These are phyloP conservation scores for Adelphocoris suturalis DNA, from an alignment of 2,888 invertebrate genomes.

Conservation along the genomic window DNA sequence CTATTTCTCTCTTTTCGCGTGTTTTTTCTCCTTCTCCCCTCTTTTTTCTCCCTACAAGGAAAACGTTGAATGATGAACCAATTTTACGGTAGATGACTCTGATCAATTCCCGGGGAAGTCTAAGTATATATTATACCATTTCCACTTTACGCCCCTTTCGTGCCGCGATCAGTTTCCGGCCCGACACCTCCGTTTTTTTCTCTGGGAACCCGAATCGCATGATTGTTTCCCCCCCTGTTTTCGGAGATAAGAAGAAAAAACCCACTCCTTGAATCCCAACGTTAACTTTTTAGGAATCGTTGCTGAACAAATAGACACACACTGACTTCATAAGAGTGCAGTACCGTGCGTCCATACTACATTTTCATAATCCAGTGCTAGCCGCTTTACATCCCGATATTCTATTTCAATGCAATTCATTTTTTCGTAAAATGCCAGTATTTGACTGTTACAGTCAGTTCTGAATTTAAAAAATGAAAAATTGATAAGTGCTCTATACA, in stretches of 20 bases:
- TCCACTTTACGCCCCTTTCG: slow-evolving; percentile 35
- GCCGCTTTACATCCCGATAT: no score
- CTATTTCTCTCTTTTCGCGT: neutral
- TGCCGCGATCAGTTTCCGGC: slow-evolving; percentile 36
- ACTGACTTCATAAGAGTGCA: no score
- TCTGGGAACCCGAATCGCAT: neutral
- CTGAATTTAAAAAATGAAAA: no score
- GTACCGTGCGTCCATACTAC: no score
- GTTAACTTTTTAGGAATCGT: no score
- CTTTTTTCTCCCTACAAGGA: neutral
- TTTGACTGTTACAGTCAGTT: no score
- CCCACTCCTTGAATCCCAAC: neutral
- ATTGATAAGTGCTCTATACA: no score
- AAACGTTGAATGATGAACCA: slow-evolving; percentile 65
- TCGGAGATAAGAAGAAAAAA: neutral
- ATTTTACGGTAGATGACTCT: slow-evolving; percentile 68
- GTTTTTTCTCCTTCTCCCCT: neutral
- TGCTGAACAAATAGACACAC: no score
- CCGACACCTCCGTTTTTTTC: slow-evolving; percentile 35
- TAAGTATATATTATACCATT: slow-evolving; percentile 60
- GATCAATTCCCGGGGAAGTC: slow-evolving; percentile 58
- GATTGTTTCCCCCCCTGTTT: neutral
- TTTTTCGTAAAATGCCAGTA: no score
- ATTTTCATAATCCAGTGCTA: no score
- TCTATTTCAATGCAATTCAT: no score